Evolutionary conservation across 2,888 invertebrate genomes (phyloP), one percentile per base, ranked within the genome.

Genomic region (Chironomus tentans): DNA sequence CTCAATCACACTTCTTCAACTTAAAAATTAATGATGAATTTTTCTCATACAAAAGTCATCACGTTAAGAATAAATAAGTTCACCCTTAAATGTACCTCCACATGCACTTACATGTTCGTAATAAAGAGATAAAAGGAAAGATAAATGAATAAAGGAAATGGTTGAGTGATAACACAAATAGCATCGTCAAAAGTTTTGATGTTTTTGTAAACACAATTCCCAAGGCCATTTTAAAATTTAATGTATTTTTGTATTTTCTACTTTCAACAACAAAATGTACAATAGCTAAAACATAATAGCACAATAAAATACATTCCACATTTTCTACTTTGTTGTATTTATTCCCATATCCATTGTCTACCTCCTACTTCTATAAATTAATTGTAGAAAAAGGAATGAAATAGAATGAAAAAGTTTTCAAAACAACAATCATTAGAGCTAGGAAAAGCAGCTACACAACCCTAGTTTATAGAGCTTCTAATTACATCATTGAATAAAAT

Each of bases 341-440:
- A 28, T 28, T 28, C 38, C 10, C 38, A 38, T 10, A 38, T 38
- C 38, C 10, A 10, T 38, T 38, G 38, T 38, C 7, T 38, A 38
- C 38, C 38, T 38, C 38, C 38, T 10, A 15, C n/a, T 56, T 3
- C 56, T 21, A 50, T 62, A 73, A 73, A 73, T 73, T 73, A 73
- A 73, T 73, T 73, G 72, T 61, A 18, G 28, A 24, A 38, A 38
- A 38, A 38, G 10, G 2, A 38, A 38, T 38, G 7, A 38, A 38
- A 38, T 38, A 38, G 38, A 38, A 38, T 7, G 38, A 38, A 38
- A 61, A 73, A 73, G 46, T 73, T 73, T 56, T 5, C 22, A 70
- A 73, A 38, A 73, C 62, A 73, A 73, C 72, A 73, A 73, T 18
- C 72, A 73, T 73, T 73, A 73, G 62, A 65, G 56, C 7, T 15